Conservation (phyloP, 1,140 invertebrate species). For the Drosophila nikananu region DNA sequence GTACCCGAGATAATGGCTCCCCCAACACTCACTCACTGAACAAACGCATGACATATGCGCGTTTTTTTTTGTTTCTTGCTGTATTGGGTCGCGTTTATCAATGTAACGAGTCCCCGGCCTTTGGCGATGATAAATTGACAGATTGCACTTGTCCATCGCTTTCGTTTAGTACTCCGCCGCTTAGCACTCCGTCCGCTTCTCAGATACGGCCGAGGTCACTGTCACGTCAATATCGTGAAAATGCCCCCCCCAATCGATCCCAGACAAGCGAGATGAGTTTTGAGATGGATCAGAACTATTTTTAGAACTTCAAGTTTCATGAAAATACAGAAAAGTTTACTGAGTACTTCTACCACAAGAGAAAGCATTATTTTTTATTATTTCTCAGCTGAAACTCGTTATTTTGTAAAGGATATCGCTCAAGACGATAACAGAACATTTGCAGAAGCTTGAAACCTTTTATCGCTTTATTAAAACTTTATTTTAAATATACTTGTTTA, state of each 20-base stretch:
- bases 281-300: not conserved
- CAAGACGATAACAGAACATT: not conserved
- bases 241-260: slow-evolving; percentile 16
- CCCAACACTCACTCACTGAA: slow-evolving; percentile 17
- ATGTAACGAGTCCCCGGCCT: slow-evolving; percentile 41
- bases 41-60: slow-evolving; percentile 25
- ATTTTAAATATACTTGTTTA: not conserved
- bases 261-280: slow-evolving; percentile 2
- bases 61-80: slow-evolving; percentile 6
- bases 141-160: slow-evolving; percentile 43
- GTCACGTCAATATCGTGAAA: slow-evolving; percentile 21
- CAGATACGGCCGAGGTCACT: slow-evolving; percentile 32
- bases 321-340: not conserved
- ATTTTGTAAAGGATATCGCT: not conserved
- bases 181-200: slow-evolving; percentile 18
- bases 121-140: slow-evolving; percentile 53
- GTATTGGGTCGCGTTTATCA: slow-evolving; percentile 44
- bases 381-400: not conserved
- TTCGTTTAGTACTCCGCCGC: slow-evolving; percentile 28
- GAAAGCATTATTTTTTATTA: not conserved
- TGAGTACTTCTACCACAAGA: not conserved
- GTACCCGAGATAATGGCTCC: slow-evolving; percentile 44
- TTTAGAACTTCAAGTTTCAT: not conserved
- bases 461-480: not conserved
- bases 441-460: not conserved